A percentile compares a stretch with the other conserved stretches of the same genome.
phyloP scores from a whole-genome alignment of 92 coral and sea anemone genomes.

The Siderastrea siderea region DNA sequence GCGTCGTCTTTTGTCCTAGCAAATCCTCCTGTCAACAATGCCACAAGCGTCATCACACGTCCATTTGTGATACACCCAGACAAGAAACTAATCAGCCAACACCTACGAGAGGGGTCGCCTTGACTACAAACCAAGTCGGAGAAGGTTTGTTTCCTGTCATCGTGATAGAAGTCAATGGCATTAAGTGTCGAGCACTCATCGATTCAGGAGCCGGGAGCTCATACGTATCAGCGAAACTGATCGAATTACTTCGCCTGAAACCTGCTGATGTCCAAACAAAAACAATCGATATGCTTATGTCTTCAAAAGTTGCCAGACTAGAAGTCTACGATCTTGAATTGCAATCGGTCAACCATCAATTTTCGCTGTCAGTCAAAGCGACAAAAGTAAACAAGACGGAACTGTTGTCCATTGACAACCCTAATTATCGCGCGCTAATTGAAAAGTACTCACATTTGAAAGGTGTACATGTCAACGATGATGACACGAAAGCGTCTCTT shows the following conservation, averaged over 20 bases:
- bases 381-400: slow-evolving; percentile 63
- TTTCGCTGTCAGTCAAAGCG: slow-evolving; percentile 38
- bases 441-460: slow-evolving; percentile 38
- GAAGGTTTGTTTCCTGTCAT: slow-evolving; percentile 58
- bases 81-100: slow-evolving; percentile 4
- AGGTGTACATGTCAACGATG: slow-evolving; percentile 18
- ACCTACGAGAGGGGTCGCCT: slow-evolving; percentile 11
- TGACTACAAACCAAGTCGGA: slow-evolving; percentile 24
- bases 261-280: slow-evolving; percentile 52
- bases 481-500: slow-evolving; percentile 30
- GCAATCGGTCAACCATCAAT: slow-evolving; percentile 57
- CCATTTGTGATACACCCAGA: slow-evolving; percentile 32
- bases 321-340: slow-evolving; percentile 56
- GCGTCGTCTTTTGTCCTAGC: slow-evolving; percentile 50
- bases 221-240: slow-evolving; percentile 65
- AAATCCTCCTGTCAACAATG: slow-evolving; percentile 62
- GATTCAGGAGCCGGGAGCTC: slow-evolving; percentile 29
- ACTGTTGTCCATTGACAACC: slow-evolving; percentile 71
- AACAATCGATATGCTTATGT: slow-evolving; percentile 71
- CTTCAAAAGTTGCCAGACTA: slow-evolving; percentile 51
- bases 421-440: slow-evolving; percentile 23
- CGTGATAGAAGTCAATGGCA: slow-evolving; percentile 52
- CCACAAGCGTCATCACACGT: slow-evolving; percentile 65
- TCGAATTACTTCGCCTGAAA: slow-evolving; percentile 39
- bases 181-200: slow-evolving; percentile 45